Evolutionary conservation across 2,797 vertebrate genomes (phyloP).

Genomic region (Chloroceryle amazona): DNA sequence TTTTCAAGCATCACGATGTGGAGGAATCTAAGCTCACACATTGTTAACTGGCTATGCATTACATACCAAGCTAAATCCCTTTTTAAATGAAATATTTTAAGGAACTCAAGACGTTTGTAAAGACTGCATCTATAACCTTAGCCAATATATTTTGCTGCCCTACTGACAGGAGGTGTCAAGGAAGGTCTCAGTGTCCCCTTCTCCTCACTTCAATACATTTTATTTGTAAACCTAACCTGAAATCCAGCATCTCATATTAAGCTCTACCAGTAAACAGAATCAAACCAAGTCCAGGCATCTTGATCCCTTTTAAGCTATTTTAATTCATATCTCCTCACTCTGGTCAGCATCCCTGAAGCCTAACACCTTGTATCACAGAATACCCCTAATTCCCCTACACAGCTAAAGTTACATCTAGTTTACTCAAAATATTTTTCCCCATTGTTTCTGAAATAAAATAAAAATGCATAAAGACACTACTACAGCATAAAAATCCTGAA

Average conservation of each 20-base stretch:
- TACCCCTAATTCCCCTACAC: not conserved
- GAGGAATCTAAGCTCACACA: not conserved
- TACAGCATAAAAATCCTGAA: not conserved
- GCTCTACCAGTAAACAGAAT: not conserved
- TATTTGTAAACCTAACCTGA: not conserved
- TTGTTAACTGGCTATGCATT: not conserved
- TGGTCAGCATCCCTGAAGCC: not conserved
- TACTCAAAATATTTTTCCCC: not conserved
- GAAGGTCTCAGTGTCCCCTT: not conserved
- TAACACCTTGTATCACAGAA: not conserved
- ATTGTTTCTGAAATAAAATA: not conserved
- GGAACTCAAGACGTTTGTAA: not conserved
- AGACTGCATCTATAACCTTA: not conserved
- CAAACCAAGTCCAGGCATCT: not conserved
- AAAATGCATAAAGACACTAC: not conserved
- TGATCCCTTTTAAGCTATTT: not conserved
- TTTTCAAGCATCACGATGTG: not conserved
- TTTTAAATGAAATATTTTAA: not conserved
- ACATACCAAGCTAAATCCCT: not conserved
- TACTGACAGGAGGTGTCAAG: not conserved
- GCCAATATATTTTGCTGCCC: not conserved
- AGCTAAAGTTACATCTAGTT: not conserved
- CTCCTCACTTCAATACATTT: not conserved
- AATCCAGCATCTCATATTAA: not conserved
- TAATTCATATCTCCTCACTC: not conserved